A percentile compares a stretch with the other conserved stretches of the same genome.
Conservation (phyloP, 2,113 vertebrate species). For the Myrmophylax atrothorax region DNA sequence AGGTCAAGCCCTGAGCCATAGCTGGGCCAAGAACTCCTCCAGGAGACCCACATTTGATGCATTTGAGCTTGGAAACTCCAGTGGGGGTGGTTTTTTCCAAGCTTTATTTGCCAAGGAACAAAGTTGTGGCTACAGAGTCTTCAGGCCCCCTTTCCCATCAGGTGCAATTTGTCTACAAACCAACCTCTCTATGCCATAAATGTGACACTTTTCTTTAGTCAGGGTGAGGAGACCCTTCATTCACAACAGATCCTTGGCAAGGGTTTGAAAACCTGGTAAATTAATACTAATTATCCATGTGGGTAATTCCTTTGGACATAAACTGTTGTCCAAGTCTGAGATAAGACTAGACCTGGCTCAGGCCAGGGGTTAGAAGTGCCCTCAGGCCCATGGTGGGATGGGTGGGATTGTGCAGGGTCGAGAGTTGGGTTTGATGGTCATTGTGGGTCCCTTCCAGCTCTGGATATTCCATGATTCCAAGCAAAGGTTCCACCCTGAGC, state of each 20-base stretch:
- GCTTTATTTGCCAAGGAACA: not conserved
- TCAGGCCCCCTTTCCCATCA: not conserved
- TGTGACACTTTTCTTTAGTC: not conserved
- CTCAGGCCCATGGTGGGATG: not conserved
- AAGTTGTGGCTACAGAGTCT: not conserved
- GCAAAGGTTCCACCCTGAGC: not conserved
- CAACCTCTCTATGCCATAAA: not conserved
- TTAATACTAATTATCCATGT: not conserved
- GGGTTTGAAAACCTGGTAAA: not conserved
- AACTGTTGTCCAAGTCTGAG: not conserved
- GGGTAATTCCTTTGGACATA: not conserved
- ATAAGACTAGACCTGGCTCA: not conserved
- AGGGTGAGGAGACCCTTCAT: not conserved
- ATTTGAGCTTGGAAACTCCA: accelerated
- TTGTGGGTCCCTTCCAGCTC: not conserved
- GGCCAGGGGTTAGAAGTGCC: not conserved
- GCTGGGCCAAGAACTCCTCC: not conserved
- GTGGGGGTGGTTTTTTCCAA: not conserved
- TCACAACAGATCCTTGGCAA: not conserved
- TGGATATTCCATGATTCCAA: not conserved
- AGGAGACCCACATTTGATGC: not conserved
- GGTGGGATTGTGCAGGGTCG: not conserved
- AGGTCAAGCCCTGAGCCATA: not conserved
- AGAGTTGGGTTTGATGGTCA: not conserved
- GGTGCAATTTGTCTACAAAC: not conserved